Percentiles rank a stretch among this genome's conserved stretches.
phyloP scores from a whole-genome alignment of 2,888 invertebrate genomes.

The Chaitophorus viminalis region DNA sequence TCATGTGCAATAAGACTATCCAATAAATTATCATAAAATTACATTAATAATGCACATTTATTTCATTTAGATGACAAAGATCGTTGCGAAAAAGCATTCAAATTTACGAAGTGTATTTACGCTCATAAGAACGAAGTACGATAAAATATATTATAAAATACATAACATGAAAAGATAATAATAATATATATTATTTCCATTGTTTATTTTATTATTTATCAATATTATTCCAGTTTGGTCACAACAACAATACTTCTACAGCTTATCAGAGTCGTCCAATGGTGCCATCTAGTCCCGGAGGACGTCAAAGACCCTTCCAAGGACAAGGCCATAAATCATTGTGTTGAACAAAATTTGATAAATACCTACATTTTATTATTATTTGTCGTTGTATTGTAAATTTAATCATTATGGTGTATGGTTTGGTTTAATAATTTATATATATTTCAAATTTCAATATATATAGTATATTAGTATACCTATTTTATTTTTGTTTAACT shows the following conservation, averaged over 20 bases:
- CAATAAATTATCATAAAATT: neutral
- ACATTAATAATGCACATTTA: neutral
- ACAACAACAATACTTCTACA: neutral
- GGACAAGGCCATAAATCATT: neutral
- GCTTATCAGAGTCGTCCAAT: neutral
- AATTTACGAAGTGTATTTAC: constrained; percentile 53
- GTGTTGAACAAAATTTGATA: neutral
- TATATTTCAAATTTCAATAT: no score
- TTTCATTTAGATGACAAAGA: constrained; percentile 20
- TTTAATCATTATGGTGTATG: neutral
- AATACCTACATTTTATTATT: neutral
- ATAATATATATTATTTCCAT: neutral
- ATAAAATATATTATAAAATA: neutral
- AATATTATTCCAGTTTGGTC: neutral
- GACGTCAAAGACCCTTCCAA: neutral
- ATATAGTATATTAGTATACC: no score
- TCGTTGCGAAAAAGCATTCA: constrained; percentile 42
- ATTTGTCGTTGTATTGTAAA: neutral
- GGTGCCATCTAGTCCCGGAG: neutral
- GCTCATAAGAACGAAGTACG: constrained; percentile 25
- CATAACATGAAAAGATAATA: no score
- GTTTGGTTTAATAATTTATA: neutral
- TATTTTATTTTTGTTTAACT: no score
- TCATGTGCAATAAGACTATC: no score
- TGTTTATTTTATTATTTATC: neutral